phyloP scores from a whole-genome alignment of 2,113 vertebrate genomes.

The Dryoscopus gambensis region DNA sequence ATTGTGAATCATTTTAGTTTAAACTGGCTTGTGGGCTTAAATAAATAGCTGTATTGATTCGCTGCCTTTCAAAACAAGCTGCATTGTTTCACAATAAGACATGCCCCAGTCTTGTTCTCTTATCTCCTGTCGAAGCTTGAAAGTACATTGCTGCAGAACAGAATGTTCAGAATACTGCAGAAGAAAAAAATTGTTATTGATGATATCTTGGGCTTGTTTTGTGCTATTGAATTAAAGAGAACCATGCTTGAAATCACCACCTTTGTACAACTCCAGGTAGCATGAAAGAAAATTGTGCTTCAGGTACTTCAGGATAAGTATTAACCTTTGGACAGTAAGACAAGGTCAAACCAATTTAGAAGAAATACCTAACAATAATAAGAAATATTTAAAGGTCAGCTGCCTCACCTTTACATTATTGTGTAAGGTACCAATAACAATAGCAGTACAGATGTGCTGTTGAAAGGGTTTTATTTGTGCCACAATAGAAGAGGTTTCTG shows the following conservation, averaged over 20 bases:
- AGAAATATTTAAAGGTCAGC: slow-evolving; percentile 15
- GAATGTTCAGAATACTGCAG: background rate
- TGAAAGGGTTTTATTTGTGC: background rate
- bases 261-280: background rate
- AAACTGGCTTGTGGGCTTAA: slow-evolving; percentile 33
- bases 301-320: background rate
- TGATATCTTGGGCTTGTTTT: slow-evolving; percentile 36
- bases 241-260: background rate
- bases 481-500: background rate
- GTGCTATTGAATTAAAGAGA: background rate
- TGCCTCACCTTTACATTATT: background rate
- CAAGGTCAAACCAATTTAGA: slow-evolving; percentile 13
- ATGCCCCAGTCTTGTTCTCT: background rate
- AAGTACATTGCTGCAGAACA: slow-evolving; percentile 10
- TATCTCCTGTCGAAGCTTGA: slow-evolving; percentile 6
- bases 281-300: background rate
- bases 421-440: background rate
- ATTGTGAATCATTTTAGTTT: slow-evolving; percentile 10
- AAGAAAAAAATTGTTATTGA: slow-evolving; percentile 31
- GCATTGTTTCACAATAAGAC: slow-evolving; percentile 39
- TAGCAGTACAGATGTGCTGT: background rate
- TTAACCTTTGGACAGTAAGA: background rate
- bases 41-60: slow-evolving; percentile 51
- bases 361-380: slow-evolving; percentile 13
- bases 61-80: slow-evolving; percentile 25